Percentiles rank a stretch among this genome's conserved stretches.
Evolutionary conservation across 1,140 invertebrate species (phyloP).

Genomic region (Drosophila bocki): DNA sequence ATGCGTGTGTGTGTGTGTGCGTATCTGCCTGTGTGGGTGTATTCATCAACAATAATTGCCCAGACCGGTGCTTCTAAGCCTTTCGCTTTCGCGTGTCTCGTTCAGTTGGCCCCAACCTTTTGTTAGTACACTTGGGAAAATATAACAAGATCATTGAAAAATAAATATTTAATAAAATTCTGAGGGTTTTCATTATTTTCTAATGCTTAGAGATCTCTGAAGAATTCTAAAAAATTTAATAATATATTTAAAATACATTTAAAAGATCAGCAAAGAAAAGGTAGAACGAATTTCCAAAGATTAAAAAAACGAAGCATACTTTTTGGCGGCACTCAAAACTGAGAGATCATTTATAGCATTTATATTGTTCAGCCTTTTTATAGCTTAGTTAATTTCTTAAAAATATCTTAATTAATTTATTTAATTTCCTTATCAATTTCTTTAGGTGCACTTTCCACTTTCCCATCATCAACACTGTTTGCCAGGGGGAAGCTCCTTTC

Average conservation of each 20-base stretch:
- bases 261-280: no score
- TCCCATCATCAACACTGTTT: constrained; percentile 32
- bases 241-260: no score
- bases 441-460: constrained; percentile 20
- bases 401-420: neutral
- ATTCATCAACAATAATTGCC: constrained; percentile 81
- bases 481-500: constrained; percentile 7
- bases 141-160: neutral
- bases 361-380: accelerated
- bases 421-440: neutral
- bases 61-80: constrained; percentile 46
- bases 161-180: neutral
- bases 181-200: no score
- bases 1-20: constrained; percentile 3
- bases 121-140: neutral
- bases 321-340: neutral
- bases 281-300: no score
- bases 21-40: constrained; percentile 35
- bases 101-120: constrained; percentile 38
- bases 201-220: no score
- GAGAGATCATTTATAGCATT: neutral
- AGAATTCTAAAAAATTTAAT: no score
- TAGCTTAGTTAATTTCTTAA: neutral
- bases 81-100: constrained; percentile 42
- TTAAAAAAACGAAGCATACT: neutral